These are phyloP conservation scores for Bufo bufo DNA, from an alignment of 2,113 vertebrate species.

Conservation along the genomic window DNA sequence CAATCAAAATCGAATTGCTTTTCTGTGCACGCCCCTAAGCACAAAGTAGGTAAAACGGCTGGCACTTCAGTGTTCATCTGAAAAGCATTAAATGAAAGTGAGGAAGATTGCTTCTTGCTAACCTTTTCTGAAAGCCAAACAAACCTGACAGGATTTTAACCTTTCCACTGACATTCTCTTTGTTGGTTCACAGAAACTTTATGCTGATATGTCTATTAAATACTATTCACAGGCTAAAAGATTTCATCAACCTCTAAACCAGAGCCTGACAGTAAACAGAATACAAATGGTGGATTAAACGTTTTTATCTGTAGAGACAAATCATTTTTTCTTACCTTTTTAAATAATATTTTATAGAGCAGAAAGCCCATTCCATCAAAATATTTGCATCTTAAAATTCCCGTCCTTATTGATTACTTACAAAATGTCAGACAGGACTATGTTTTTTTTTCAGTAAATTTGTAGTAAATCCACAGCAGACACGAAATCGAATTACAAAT, in stretches of 20 bases:
- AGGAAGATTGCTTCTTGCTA: slow-evolving; percentile 59
- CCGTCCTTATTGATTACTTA: slow-evolving; percentile 17
- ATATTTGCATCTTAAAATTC: not conserved
- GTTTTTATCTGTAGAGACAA: not conserved
- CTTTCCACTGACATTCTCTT: slow-evolving; percentile 58
- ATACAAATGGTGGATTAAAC: not conserved
- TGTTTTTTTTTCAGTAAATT: not conserved
- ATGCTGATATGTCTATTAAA: slow-evolving; percentile 52
- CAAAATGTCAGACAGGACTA: slow-evolving; percentile 16
- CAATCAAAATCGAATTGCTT: slow-evolving; percentile 34
- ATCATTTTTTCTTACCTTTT: not conserved
- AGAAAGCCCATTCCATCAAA: not conserved
- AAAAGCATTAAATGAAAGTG: slow-evolving; percentile 17
- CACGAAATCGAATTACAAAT: not conserved
- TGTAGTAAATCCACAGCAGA: not conserved
- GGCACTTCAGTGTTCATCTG: not conserved
- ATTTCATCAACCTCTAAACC: slow-evolving; percentile 43
- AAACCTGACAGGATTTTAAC: slow-evolving; percentile 49
- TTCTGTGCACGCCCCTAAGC: slow-evolving; percentile 45
- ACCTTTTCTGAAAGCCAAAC: slow-evolving; percentile 50
- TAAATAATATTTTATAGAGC: not conserved
- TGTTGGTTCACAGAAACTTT: slow-evolving; percentile 57
- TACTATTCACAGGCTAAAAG: slow-evolving; percentile 23
- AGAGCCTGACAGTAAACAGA: not conserved
- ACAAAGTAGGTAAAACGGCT: slow-evolving; percentile 30